Percentiles rank a stretch among this genome's conserved stretches.
Evolutionary conservation across 2,888 invertebrate genomes (phyloP).

Genomic region (Rhyacophila evoluta): DNA sequence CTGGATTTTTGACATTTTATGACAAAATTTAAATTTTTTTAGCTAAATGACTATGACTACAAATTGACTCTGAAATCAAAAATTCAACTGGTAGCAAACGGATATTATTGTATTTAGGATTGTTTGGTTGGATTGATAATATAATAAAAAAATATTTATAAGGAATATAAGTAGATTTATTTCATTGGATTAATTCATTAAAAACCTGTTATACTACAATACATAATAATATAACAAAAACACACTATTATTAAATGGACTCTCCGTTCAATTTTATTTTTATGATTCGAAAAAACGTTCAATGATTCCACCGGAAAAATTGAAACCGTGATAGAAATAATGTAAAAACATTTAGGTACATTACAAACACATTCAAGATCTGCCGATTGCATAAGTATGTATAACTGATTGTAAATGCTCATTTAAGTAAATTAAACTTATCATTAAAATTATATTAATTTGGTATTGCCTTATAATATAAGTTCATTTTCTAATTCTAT

Average conservation of each 20-base stretch:
- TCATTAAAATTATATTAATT: conserved; percentile 27
- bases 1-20: too few relatives aligned
- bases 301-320: not conserved
- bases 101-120: too few relatives aligned
- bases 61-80: too few relatives aligned
- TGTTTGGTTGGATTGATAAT: too few relatives aligned
- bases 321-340: not conserved
- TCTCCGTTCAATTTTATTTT: too few relatives aligned
- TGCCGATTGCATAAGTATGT: not conserved
- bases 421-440: not conserved
- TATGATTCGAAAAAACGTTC: too few relatives aligned
- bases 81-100: too few relatives aligned
- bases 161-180: conserved; percentile 24
- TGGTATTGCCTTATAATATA: conserved; percentile 18
- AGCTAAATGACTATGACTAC: too few relatives aligned
- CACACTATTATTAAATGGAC: not conserved
- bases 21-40: too few relatives aligned
- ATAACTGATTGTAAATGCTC: conserved; percentile 20
- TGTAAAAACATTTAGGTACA: not conserved
- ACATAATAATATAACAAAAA: conserved; percentile 7
- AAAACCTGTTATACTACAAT: not conserved
- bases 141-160: not conserved
- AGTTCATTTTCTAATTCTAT: conserved; percentile 3
- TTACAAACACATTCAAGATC: not conserved
- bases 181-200: conserved; percentile 22